phyloP scores from a whole-genome alignment of 2,888 invertebrate genomes.

The Diachrysia chrysitis region DNA sequence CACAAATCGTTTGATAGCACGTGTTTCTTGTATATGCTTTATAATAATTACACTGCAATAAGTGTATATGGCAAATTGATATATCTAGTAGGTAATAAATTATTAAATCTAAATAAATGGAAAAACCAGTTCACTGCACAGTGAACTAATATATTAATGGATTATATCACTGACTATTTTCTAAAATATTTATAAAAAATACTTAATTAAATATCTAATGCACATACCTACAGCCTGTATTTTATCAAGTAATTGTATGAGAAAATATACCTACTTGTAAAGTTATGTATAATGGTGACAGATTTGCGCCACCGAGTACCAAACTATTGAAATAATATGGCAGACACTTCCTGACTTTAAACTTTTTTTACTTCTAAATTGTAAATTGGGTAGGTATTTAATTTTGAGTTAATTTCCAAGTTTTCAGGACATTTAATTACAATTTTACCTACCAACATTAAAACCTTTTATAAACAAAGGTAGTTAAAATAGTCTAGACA shows the following conservation, averaged over 20 bases:
- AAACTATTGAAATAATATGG: not conserved
- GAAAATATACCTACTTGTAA: too few species aligned
- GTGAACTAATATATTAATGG: not conserved
- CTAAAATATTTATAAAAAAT: not conserved
- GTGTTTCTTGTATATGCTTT: slow-evolving; percentile 21
- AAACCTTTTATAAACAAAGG: too few species aligned
- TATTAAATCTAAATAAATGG: slow-evolving; percentile 18
- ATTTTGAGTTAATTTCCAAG: too few species aligned
- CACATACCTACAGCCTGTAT: too few species aligned
- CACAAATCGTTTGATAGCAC: slow-evolving; percentile 27
- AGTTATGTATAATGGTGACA: too few species aligned
- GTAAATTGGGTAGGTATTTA: too few species aligned
- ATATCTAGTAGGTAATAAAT: slow-evolving; percentile 10
- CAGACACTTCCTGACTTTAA: not conserved
- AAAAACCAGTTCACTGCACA: slow-evolving; percentile 4
- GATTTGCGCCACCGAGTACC: not conserved
- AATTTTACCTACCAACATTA: too few species aligned
- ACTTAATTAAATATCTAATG: not conserved
- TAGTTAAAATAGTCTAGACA: not conserved
- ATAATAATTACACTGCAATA: slow-evolving; percentile 12
- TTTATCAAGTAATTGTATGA: too few species aligned
- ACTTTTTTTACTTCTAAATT: too few species aligned
- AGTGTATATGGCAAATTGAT: not conserved
- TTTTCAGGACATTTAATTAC: too few species aligned
- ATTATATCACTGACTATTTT: not conserved